Conservation (phyloP, 2,113 vertebrate genomes). For the Clarias batrachus region DNA sequence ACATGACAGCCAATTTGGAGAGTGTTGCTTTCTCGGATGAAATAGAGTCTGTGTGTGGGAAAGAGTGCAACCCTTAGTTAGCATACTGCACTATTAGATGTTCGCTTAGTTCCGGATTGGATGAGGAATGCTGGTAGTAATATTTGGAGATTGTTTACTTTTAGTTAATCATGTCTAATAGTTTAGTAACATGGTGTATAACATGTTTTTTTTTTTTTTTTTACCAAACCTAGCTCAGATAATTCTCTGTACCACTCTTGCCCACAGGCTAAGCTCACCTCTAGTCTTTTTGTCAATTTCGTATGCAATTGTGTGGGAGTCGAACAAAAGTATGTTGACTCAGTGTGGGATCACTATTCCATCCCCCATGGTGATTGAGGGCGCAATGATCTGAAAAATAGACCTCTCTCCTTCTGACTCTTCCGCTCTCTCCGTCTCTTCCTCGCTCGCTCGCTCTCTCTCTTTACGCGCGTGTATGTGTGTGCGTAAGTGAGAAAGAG, state of each 20-base stretch:
- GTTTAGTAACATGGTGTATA: neutral
- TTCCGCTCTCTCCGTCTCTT: neutral
- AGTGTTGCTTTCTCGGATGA: neutral
- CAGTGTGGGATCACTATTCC: constrained; percentile 43
- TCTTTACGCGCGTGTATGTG: neutral
- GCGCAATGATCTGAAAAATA: constrained; percentile 37
- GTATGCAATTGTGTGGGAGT: constrained; percentile 43
- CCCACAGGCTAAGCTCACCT: constrained; percentile 41
- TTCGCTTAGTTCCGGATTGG: neutral
- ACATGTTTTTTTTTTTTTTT: neutral
- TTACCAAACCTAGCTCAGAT: constrained; percentile 26
- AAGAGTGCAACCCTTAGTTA: neutral
- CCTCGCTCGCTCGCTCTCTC: neutral
- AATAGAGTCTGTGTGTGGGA: neutral
- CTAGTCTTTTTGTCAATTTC: constrained; percentile 42
- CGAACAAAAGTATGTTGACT: constrained; percentile 42
- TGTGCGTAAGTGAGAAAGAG: neutral
- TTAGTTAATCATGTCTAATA: neutral
- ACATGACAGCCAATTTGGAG: constrained; percentile 14
- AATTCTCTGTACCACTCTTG: constrained; percentile 20
- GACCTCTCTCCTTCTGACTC: constrained; percentile 13
- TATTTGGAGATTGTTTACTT: neutral
- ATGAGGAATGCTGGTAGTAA: neutral
- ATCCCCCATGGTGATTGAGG: constrained; percentile 37
- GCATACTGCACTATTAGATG: neutral